These are phyloP conservation scores for Odontamblyopus rebecca DNA, from an alignment of 2,797 vertebrate genomes.

Conservation along the genomic window DNA sequence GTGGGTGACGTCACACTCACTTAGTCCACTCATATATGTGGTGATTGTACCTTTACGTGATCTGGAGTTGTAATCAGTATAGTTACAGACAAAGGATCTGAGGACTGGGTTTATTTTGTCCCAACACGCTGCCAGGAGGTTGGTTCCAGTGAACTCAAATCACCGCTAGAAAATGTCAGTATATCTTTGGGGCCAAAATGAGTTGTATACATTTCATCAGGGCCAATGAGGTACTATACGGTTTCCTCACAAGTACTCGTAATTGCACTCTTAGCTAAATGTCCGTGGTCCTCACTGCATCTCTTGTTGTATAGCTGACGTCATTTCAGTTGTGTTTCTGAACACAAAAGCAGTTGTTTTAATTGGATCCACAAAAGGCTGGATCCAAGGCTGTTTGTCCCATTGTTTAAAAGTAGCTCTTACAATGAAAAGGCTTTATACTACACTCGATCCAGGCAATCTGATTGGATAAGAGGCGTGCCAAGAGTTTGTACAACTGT, in stretches of 20 bases:
- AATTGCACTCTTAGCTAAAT: not conserved
- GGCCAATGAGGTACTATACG: not conserved
- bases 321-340: not conserved
- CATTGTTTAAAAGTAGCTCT: constrained; percentile 7
- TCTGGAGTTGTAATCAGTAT: too few species aligned
- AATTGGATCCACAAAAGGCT: constrained; percentile 8
- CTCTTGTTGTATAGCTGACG: not conserved
- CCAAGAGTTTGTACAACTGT: not conserved
- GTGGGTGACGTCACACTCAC: too few species aligned
- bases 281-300: not conserved
- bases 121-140: not conserved
- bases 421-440: constrained; percentile 1
- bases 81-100: too few species aligned
- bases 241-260: not conserved
- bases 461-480: constrained; percentile 1
- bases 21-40: too few species aligned
- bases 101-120: too few species aligned
- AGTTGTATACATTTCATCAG: not conserved
- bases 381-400: not conserved
- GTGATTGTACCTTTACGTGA: too few species aligned
- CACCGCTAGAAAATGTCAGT: not conserved
- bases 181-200: not conserved
- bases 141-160: not conserved
- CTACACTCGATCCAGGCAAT: not conserved
- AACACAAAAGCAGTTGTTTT: not conserved